These are phyloP conservation scores for Aphodius granarius DNA, from an alignment of 2,888 invertebrate genomes.

Conservation along the genomic window DNA sequence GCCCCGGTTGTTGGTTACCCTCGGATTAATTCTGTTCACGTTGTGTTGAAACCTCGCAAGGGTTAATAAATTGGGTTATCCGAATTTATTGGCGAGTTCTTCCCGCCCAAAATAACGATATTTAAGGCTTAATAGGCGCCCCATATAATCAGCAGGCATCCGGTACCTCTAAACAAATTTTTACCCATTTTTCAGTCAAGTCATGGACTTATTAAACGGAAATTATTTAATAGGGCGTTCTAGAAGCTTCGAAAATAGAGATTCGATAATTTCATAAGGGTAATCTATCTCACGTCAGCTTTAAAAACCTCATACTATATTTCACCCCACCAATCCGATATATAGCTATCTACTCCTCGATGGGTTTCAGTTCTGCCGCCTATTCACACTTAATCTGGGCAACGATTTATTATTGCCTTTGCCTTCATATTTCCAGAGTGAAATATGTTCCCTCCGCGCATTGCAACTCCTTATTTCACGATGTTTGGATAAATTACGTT, in stretches of 20 bases:
- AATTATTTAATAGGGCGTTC: too few species aligned
- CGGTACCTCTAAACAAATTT: neutral
- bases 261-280: constrained; percentile 5
- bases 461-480: constrained; percentile 2
- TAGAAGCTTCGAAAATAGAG: too few species aligned
- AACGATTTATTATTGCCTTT: constrained; percentile 10
- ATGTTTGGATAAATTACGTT: constrained; percentile 9
- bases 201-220: too few species aligned
- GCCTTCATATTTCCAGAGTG: constrained; percentile 12
- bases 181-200: neutral
- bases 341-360: constrained; percentile 11
- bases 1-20: too few species aligned
- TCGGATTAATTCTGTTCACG: neutral
- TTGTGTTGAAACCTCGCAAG: neutral
- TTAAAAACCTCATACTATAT: constrained; percentile 4
- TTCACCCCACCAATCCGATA: constrained; percentile 5
- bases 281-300: constrained; percentile 11
- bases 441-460: constrained; percentile 5
- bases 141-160: neutral
- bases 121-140: neutral
- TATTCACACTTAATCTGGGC: constrained; percentile 11
- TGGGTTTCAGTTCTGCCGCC: constrained; percentile 8
- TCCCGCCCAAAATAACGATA: neutral
- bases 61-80: neutral
- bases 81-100: neutral